phyloP scores from a whole-genome alignment of 2,888 invertebrate species.

The Chymomyza procnemis region DNA sequence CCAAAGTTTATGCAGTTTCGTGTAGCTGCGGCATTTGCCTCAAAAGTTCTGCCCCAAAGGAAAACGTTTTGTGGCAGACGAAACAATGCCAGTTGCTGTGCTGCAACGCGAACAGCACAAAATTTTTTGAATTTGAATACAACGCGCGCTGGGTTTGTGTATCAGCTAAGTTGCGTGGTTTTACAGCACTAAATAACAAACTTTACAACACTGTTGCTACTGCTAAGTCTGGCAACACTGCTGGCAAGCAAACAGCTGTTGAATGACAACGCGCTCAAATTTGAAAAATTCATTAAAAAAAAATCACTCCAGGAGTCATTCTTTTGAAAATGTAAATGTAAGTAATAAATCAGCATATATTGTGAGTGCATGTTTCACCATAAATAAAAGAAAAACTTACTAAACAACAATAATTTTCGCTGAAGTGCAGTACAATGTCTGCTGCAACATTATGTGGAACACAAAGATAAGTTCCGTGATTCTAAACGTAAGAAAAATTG shows the following conservation, averaged over 20 bases:
- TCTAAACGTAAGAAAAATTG: not conserved
- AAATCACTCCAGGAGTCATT: too few species aligned
- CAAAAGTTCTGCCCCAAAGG: conserved; percentile 42
- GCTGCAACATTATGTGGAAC: not conserved
- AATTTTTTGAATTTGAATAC: not conserved
- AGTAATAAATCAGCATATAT: not conserved
- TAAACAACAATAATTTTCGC: not conserved
- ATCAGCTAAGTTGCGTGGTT: conserved; percentile 12
- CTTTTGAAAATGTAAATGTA: not conserved
- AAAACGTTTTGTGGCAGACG: conserved; percentile 18
- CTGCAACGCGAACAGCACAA: not conserved
- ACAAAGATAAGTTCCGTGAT: not conserved
- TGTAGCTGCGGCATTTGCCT: conserved; percentile 33
- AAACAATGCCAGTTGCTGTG: not conserved
- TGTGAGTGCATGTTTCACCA: not conserved
- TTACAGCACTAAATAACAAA: not conserved
- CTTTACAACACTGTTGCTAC: not conserved
- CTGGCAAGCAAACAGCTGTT: not conserved
- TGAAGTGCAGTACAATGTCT: not conserved
- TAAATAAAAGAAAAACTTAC: not conserved
- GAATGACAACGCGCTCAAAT: not conserved
- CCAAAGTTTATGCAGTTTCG: conserved; percentile 4
- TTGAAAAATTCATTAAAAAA: too few species aligned
- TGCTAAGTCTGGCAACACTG: not conserved
- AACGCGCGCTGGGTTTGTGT: conserved; percentile 15